These are phyloP conservation scores for Trachelus stipa DNA, from an alignment of 2,888 invertebrate species.

Conservation along the genomic window DNA sequence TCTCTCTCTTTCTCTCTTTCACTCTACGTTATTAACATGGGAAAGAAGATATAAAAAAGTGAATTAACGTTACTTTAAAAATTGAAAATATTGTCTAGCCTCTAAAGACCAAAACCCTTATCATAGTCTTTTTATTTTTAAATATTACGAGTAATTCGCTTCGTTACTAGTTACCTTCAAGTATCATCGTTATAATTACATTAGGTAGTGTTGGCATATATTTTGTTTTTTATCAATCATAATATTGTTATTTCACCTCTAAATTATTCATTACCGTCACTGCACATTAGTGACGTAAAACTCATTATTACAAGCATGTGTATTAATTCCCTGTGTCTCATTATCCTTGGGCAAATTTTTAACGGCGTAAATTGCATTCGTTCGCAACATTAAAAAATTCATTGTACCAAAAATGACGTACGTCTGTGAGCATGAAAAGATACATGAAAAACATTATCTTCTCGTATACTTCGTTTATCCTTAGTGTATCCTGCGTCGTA, in stretches of 20 bases:
- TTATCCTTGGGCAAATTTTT: too few relatives aligned
- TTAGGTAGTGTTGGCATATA: conserved; percentile 8
- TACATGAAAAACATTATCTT: neutral
- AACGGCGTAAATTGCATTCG: too few relatives aligned
- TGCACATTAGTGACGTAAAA: too few relatives aligned
- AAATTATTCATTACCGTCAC: too few relatives aligned
- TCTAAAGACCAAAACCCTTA: conserved; percentile 47
- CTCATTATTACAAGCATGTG: too few relatives aligned
- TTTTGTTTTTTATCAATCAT: too few relatives aligned
- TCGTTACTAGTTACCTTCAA: conserved; percentile 26
- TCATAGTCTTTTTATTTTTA: conserved; percentile 27
- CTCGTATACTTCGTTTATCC: conserved; percentile 20
- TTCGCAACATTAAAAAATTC: too few relatives aligned
- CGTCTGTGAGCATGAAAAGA: too few relatives aligned
- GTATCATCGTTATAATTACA: conserved; percentile 18
- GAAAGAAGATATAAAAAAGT: conserved; percentile 28
- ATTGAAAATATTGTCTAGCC: conserved; percentile 37
- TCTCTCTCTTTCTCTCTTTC: neutral
- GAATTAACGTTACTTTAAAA: conserved; percentile 22
- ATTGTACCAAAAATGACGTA: too few relatives aligned
- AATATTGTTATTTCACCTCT: too few relatives aligned
- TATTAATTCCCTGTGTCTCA: too few relatives aligned
- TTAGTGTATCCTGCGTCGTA: conserved; percentile 19
- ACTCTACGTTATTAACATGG: conserved; percentile 32
- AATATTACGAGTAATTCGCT: conserved; percentile 24